Evolutionary conservation across 2,113 vertebrate genomes (phyloP), one percentile per base, ranked within the genome.

Genomic region (Todiramphus saurophagus): DNA sequence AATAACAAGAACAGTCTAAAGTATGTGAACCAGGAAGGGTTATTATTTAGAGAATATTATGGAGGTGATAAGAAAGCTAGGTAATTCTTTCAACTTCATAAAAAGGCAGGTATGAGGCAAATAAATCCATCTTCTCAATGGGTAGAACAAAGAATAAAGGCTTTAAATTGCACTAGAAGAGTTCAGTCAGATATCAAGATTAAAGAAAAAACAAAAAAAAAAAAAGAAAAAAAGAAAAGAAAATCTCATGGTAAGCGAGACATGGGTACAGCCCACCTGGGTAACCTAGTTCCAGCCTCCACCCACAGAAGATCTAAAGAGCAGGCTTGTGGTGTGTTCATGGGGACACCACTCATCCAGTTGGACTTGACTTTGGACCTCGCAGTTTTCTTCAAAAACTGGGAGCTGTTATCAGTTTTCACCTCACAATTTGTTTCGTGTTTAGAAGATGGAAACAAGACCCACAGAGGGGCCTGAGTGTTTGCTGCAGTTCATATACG

Each of bases 261-360:
- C 18, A 17, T 1, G 6, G 17, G 6, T 31, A 73, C 25, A 51
- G 13, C 4, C n/a, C 21, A 7, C 10, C 44, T 14, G 8, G 41
- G 33, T 30, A 67, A 28, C n/a, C 13, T 86, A 5, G 16, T 66
- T 87, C 31, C 44, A 83, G 58, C 11, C 59, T 83, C 27, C 35
- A 44, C 15, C 1, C 0, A 30, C 12, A 35, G 53, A 59, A 94
- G 15, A 24, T 67, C 23, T 70, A 8, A 81, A 64, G 4, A 55
- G 37, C 10, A 31, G 39, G 4, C 2, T 2, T 35, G 11, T 18
- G 4, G 0, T 62, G 5, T 77, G n/a, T 2, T 80, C 13, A 23
- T 19, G 37, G 25, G 9, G 20, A 62, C 28, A 75, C 7, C n/a
- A 53, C 16, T 53, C 25, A 9, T 1, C 16, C 48, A 7, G 3